Evolutionary conservation across 2,888 invertebrate genomes (phyloP).

Genomic region (Didymodactylos carnosus): DNA sequence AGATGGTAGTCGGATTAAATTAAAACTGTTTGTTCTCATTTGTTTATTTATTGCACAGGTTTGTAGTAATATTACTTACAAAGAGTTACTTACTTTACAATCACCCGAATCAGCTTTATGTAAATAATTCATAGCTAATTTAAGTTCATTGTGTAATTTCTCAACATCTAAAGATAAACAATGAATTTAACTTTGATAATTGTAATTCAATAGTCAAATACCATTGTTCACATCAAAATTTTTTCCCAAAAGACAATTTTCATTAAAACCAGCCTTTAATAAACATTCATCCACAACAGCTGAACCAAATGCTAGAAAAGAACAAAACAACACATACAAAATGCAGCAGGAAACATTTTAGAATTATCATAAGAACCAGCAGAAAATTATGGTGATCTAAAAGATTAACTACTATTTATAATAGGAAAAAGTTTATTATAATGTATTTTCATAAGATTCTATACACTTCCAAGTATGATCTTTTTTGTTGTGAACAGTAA

Average conservation of each 20-base stretch:
- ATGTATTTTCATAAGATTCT: no score
- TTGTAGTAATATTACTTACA: neutral
- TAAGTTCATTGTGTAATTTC: neutral
- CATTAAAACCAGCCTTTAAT: conserved; percentile 45
- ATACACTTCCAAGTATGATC: no score
- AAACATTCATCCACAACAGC: conserved; percentile 77
- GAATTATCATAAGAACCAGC: neutral
- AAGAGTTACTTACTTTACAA: neutral
- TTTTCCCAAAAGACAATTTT: conserved; percentile 40
- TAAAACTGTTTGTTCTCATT: no score
- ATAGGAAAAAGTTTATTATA: no score
- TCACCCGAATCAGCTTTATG: neutral
- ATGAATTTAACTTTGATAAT: neutral
- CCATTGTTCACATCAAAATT: conserved; percentile 40
- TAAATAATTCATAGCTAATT: neutral
- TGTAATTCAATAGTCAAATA: conserved; percentile 1
- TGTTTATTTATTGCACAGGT: no score
- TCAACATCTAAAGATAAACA: neutral
- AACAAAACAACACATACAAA: conserved; percentile 6
- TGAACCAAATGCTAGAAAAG: conserved; percentile 58
- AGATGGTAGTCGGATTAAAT: no score
- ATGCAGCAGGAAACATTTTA: neutral
- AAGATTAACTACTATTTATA: no score
- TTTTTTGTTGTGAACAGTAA: no score
- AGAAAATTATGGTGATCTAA: neutral